Evolutionary conservation across 2,113 vertebrate genomes (phyloP).

Genomic region (Crypturellus undulatus): DNA sequence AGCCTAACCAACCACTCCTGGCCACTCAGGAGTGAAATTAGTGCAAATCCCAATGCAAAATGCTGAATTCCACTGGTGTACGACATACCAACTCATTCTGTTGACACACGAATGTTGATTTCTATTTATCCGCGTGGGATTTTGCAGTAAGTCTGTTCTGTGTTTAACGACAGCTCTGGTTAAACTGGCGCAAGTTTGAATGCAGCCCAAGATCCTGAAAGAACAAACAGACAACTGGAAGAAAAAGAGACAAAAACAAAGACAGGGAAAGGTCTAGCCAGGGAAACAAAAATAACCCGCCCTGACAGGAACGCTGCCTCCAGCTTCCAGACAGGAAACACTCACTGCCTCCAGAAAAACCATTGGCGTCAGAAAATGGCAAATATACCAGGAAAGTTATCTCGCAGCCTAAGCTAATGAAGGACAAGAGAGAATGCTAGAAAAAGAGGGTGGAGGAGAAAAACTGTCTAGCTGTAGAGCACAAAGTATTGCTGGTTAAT

Average conservation of each 20-base stretch:
- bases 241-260: constrained; percentile 43
- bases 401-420: not conserved
- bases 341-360: constrained; percentile 50
- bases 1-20: accelerated
- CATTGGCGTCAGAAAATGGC: constrained; percentile 28
- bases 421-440: not conserved
- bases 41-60: not conserved
- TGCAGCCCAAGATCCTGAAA: not conserved
- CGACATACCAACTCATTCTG: not conserved
- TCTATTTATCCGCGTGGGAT: no score
- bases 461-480: not conserved
- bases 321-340: constrained; percentile 67
- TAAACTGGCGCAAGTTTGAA: not conserved
- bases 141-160: not conserved
- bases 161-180: not conserved
- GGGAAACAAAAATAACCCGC: constrained; percentile 58
- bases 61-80: not conserved
- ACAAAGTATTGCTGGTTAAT: not conserved
- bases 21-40: not conserved
- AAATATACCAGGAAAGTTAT: constrained; percentile 6
- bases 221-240: not conserved
- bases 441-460: not conserved
- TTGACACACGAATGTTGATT: not conserved
- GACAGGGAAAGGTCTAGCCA: constrained; percentile 28
- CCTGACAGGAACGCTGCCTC: constrained; percentile 47